Base-by-base conservation (phyloP, 2,113 vertebrate species). In the Lepus timidus region DNA sequence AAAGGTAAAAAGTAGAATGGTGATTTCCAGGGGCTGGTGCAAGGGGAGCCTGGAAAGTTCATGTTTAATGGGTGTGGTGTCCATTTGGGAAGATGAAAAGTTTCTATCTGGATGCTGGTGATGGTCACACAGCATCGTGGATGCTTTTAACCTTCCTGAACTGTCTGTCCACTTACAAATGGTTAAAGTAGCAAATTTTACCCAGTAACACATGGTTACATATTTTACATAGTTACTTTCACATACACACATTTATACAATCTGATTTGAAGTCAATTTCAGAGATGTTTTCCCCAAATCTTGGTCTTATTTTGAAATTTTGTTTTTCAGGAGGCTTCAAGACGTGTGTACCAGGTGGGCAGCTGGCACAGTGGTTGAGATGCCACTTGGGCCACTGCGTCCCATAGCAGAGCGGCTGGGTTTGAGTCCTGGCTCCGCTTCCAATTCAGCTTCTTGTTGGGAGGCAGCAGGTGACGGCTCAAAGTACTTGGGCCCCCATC, bases 271-370 rank as follows among this genome's bases (percentile, higher is more conserved):
- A 81, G n/a, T 51, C 0, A 39, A 64, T 74, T 92, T 9, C 6
- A 82, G 27, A 68, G n/a, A 29, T 12, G 65, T 61, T 78, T 85
- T 39, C 3, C 33, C 25, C 75, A 70, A 71, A 92, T 76, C 55
- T 81, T 81, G 86, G 83, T 85, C 29, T 51, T 85, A 81, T 74
- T 95, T 88, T 91, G 44, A 92, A 95, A 84, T 88, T 65, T 31
- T 88, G 39, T 8, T 44, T 44, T 44, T 44, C 44, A 44, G 44
- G 44, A 7, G 44, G 44, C 44, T 44, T 44, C 44, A 44, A 44
- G 55, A 58, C 17, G 55, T 58, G 55, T 58, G 14, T 58, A 58
- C 4, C 55, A 58, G 55, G 17, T 58, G 55, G 13, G 55, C 13
- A 19, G 14, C 19, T 58, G 55, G 55, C 19, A 16, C 19, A 19